These are phyloP conservation scores for Acridotheres tristis DNA, from an alignment of 2,797 vertebrate species.

Conservation along the genomic window DNA sequence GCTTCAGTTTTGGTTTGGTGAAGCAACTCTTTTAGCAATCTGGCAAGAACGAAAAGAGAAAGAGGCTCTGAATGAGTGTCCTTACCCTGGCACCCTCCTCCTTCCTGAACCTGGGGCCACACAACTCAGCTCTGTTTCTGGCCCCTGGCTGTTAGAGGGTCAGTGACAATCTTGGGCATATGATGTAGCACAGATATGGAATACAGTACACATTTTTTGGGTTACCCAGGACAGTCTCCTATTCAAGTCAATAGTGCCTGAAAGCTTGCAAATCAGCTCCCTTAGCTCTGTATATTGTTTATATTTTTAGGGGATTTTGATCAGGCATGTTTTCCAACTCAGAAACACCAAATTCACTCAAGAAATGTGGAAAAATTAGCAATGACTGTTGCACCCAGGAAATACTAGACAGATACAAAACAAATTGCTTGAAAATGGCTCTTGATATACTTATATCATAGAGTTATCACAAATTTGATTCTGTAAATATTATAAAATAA, in stretches of 20 bases:
- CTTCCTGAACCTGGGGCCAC: background rate
- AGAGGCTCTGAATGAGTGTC: background rate
- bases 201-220: background rate
- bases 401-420: background rate
- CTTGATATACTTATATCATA: background rate
- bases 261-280: background rate
- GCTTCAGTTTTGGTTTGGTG: rapidly evolving
- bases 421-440: background rate
- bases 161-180: no score
- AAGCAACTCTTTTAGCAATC: background rate
- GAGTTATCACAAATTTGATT: background rate
- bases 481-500: background rate
- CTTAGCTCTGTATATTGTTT: background rate
- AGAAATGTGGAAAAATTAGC: background rate
- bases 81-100: background rate
- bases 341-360: background rate
- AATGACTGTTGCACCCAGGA: background rate
- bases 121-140: background rate
- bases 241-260: background rate
- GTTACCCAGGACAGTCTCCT: background rate
- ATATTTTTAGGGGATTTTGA: background rate
- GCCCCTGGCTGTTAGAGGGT: background rate
- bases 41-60: rapidly evolving
- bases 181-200: background rate
- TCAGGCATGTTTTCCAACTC: background rate